phyloP scores from a whole-genome alignment of 2,888 invertebrate species.

The Apamea epomidion region DNA sequence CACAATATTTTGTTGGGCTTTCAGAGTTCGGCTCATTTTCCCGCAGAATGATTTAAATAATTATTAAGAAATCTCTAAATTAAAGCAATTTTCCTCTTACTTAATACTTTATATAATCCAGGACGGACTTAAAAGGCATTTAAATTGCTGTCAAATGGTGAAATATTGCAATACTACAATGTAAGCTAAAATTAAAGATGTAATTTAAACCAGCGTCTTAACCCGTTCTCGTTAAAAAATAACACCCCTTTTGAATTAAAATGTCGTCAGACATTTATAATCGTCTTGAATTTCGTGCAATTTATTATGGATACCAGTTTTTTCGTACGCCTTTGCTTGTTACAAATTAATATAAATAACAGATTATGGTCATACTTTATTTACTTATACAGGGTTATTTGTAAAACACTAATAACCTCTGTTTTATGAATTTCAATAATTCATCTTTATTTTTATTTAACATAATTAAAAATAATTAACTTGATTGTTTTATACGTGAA shows the following conservation, averaged over 20 bases:
- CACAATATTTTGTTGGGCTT: not conserved
- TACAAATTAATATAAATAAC: constrained; percentile 24
- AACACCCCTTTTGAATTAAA: constrained; percentile 65
- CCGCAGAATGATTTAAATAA: not conserved
- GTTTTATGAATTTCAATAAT: no score
- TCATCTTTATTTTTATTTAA: no score
- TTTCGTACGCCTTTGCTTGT: constrained; percentile 35
- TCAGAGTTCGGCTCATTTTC: not conserved
- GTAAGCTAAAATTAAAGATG: constrained; percentile 66
- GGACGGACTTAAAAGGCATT: constrained; percentile 39
- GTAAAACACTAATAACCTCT: no score
- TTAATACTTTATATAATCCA: constrained; percentile 41
- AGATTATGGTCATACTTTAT: not conserved
- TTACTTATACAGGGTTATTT: not conserved
- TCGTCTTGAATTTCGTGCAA: constrained; percentile 55
- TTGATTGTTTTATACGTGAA: no score
- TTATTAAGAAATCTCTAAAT: constrained; percentile 21
- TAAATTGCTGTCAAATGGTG: constrained; percentile 61
- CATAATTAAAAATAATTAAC: no score
- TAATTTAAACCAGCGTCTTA: constrained; percentile 61
- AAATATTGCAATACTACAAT: constrained; percentile 64
- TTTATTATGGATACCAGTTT: constrained; percentile 54
- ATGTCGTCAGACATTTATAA: constrained; percentile 62
- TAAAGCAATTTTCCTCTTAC: constrained; percentile 19
- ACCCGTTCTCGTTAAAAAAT: constrained; percentile 70